Evolutionary conservation across 2,113 vertebrate species (phyloP), one percentile per base, ranked within the genome.

Genomic region (Nothocercus nigrocapillus): DNA sequence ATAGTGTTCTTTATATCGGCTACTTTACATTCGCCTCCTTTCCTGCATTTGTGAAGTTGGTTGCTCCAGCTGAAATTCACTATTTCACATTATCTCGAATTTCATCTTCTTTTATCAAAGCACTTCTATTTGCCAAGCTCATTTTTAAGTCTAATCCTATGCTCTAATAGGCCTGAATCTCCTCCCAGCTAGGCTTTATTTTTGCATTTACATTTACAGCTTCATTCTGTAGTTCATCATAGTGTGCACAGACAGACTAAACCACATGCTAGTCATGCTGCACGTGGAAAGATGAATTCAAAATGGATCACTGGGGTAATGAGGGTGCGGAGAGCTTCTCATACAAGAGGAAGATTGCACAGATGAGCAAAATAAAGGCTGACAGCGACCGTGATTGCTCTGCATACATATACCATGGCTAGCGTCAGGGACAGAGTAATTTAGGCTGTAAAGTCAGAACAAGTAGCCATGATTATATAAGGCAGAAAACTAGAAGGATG

Each of bases 1-100:
- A 4, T 5, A 7, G 13, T 17, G 25, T 11, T 32, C 42, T 18
- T 1, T 5, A 1, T 5, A 34, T 1, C 32, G 6, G 32, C 5
- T 7, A 8, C 22, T 6, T 30, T 10, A 22, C 24, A 5, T 3
- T 24, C 14, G 14, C 45, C 38, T 47, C 59, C 45, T 34, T 8
- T 1, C 51, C 38, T 40, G 67, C 8, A 0, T 5, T 15, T 22
- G 28, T 9, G 19, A 42, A 5, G 59, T 2, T 32, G 30, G 18
- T 8, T n/a, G 67, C 54, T 62, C 28, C 5, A 42, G 17, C 6
- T 24, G 34, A 62, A 59, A 28, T 1, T 1, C 11, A 36, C 22
- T 14, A 56, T 63, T 32, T n/a, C 59, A 28, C 21, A 17, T 58
- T 16, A 42, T 9, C 45, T 47, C 13, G 21, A 62, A 36, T 74